Percentiles rank a stretch among this genome's conserved stretches.
Evolutionary conservation across 2,113 vertebrate species (phyloP).

Genomic region (Psettodes erumei): DNA sequence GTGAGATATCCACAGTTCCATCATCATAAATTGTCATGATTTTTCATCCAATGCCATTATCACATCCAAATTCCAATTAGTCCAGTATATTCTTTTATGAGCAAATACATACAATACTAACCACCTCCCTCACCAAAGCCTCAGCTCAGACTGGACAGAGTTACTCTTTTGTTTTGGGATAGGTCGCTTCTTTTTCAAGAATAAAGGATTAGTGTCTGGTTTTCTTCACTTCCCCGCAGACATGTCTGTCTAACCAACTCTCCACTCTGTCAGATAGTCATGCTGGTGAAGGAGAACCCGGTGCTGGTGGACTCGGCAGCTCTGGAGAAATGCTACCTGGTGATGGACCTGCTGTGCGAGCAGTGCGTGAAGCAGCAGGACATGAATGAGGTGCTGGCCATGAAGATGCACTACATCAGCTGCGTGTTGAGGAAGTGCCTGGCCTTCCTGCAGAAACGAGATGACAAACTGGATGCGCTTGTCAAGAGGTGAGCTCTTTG

Average conservation of each 20-base stretch:
- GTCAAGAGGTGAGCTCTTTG: conserved; percentile 85
- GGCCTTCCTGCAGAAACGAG: conserved; percentile 86
- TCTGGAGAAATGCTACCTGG: conserved; percentile 88
- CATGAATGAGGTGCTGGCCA: conserved; percentile 94
- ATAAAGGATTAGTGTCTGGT: background rate
- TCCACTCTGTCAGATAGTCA: conserved; percentile 82
- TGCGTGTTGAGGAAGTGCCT: conserved; percentile 89
- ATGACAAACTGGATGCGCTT: conserved; percentile 88
- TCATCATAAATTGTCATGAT: background rate
- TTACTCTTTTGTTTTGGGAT: too few species aligned
- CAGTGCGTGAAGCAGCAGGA: conserved; percentile 95
- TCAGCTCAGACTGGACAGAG: too few species aligned
- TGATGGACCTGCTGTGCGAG: conserved; percentile 94
- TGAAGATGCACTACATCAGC: conserved; percentile 97
- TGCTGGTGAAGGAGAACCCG: conserved; percentile 91
- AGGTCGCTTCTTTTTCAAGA: too few species aligned
- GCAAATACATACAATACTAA: too few species aligned
- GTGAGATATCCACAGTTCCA: too few species aligned
- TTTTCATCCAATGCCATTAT: background rate
- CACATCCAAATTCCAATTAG: too few species aligned
- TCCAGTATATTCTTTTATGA: too few species aligned
- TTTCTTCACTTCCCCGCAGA: too few species aligned
- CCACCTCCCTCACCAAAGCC: too few species aligned
- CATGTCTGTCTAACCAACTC: background rate
- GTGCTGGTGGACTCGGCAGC: conserved; percentile 86